phyloP scores from a whole-genome alignment of 2,888 invertebrate genomes.

The Polyommatus iphigenia region DNA sequence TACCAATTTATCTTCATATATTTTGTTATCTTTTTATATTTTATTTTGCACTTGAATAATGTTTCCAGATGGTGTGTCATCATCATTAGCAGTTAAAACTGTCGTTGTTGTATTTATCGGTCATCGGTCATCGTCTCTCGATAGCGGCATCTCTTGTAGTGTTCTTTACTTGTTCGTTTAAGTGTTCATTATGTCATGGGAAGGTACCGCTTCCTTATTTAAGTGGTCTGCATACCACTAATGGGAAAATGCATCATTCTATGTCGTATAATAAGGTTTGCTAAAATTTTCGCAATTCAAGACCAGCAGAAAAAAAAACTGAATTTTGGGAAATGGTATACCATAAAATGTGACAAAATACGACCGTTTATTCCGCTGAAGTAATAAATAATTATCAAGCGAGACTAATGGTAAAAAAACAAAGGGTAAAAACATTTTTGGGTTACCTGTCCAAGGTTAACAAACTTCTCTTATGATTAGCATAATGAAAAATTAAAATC shows the following conservation, averaged over 20 bases:
- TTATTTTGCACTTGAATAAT: constrained; percentile 4
- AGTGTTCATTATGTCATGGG: not conserved
- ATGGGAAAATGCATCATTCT: not conserved
- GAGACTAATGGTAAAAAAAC: not conserved
- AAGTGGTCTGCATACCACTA: not conserved
- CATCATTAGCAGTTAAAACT: not conserved
- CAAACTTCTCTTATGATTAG: not conserved
- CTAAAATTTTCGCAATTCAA: not conserved
- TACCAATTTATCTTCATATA: not conserved
- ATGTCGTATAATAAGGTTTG: not conserved
- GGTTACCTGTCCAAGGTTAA: not conserved
- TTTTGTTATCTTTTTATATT: not conserved
- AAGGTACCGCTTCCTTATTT: not conserved
- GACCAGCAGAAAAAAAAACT: not conserved
- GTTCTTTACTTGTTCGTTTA: not conserved
- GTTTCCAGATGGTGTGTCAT: not conserved
- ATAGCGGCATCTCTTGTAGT: constrained; percentile 41
- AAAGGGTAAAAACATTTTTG: not conserved
- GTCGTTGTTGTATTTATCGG: constrained; percentile 18
- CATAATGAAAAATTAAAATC: not conserved
- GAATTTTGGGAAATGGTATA: not conserved
- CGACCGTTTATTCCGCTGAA: not conserved
- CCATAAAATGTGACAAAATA: not conserved
- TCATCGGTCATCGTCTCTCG: constrained; percentile 5
- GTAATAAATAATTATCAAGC: not conserved